phyloP scores from a whole-genome alignment of 2,888 invertebrate species.

The Neoitamus cyanurus region DNA sequence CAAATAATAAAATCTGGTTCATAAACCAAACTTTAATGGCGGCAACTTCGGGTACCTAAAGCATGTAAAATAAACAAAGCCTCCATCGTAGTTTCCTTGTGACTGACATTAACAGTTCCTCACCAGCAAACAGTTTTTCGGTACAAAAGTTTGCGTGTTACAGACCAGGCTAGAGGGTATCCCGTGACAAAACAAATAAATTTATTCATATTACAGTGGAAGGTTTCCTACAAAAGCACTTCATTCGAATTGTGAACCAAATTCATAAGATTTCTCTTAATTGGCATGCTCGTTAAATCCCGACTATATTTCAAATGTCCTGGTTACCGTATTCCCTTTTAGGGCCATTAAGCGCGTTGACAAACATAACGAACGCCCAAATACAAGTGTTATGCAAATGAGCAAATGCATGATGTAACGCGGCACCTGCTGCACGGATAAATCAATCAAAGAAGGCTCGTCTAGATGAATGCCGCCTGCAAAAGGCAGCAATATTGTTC shows the following conservation, averaged over 20 bases:
- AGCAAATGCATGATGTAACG: background rate
- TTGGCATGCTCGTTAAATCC: background rate
- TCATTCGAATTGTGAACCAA: background rate
- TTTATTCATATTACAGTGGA: background rate
- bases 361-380: background rate
- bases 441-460: background rate
- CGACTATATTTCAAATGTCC: background rate
- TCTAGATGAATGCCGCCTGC: background rate
- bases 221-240: background rate
- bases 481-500: background rate
- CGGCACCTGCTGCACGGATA: background rate
- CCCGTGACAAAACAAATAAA: background rate
- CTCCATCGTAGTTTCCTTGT: too few relatives aligned
- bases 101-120: too few relatives aligned
- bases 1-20: too few relatives aligned
- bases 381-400: background rate
- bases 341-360: background rate
- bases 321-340: background rate
- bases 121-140: too few relatives aligned
- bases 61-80: too few relatives aligned
- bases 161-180: too few relatives aligned
- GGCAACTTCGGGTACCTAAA: too few relatives aligned
- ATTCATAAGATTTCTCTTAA: background rate
- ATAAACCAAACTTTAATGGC: too few relatives aligned
- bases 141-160: too few relatives aligned